Evolutionary conservation across 2,113 vertebrate species (phyloP).

Genomic region (Chrysochloris asiatica): DNA sequence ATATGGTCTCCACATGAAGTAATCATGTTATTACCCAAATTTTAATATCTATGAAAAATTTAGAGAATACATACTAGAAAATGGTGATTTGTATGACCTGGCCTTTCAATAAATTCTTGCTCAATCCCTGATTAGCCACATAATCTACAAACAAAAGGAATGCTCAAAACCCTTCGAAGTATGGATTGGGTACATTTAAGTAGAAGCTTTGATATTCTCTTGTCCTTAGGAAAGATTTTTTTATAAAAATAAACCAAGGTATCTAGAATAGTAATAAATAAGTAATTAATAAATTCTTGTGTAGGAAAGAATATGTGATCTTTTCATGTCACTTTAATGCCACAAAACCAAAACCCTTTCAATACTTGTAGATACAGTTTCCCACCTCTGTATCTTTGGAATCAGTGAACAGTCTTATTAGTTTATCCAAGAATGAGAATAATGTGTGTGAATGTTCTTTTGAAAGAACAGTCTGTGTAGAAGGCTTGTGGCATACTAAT

Average conservation of each 20-base stretch:
- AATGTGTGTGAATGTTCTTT: neutral
- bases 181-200: neutral
- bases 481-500: conserved; percentile 10
- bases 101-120: neutral
- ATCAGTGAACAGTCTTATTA: conserved; percentile 23
- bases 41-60: neutral
- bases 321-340: conserved; percentile 4
- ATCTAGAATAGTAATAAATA: neutral
- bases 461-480: conserved; percentile 10
- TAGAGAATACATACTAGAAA: neutral
- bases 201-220: conserved; percentile 6
- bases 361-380: conserved; percentile 35
- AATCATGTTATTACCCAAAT: neutral
- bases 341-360: neutral
- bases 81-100: neutral
- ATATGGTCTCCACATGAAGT: neutral
- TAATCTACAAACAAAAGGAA: neutral
- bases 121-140: neutral
- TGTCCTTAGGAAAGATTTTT: neutral
- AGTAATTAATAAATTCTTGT: conserved; percentile 14
- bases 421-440: conserved; percentile 22
- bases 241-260: conserved; percentile 40
- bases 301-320: conserved; percentile 4
- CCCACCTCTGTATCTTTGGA: conserved; percentile 20
- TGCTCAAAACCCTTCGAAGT: neutral